These are phyloP conservation scores for Parazoanthus swiftii DNA, from an alignment of 92 coral and sea anemone genomes.

Conservation along the genomic window DNA sequence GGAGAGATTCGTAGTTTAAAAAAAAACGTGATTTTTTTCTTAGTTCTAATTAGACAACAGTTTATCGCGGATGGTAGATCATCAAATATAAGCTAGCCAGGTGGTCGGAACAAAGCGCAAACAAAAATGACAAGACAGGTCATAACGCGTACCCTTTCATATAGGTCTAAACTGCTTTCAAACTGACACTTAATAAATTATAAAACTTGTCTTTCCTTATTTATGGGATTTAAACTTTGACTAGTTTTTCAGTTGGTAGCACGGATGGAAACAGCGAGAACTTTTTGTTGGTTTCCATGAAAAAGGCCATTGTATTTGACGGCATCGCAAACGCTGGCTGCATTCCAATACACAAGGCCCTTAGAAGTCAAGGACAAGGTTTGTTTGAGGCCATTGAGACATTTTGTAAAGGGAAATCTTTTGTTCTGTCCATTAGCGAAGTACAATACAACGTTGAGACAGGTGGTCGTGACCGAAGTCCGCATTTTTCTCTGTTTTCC, in stretches of 20 bases:
- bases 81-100: conserved; percentile 7
- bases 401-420: not conserved
- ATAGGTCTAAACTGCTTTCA: not conserved
- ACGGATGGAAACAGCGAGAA: not conserved
- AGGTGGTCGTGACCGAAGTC: not conserved
- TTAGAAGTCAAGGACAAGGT: conserved; percentile 23
- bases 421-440: conserved; percentile 23
- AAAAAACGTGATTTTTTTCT: not conserved
- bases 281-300: not conserved
- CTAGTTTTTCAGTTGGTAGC: conserved; percentile 4
- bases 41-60: not conserved
- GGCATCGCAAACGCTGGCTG: conserved; percentile 16
- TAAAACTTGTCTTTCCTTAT: not conserved
- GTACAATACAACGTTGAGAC: not conserved
- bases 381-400: not conserved
- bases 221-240: not conserved
- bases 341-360: conserved; percentile 31
- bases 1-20: not conserved
- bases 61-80: not conserved
- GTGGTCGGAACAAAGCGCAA: conserved; percentile 15
- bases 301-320: not conserved
- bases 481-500: not conserved
- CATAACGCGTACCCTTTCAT: not conserved
- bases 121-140: not conserved
- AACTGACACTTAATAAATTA: not conserved